A percentile compares a stretch with the other conserved stretches of the same genome.
phyloP scores from a whole-genome alignment of 2,797 vertebrate species.

The Nyctibius grandis region DNA sequence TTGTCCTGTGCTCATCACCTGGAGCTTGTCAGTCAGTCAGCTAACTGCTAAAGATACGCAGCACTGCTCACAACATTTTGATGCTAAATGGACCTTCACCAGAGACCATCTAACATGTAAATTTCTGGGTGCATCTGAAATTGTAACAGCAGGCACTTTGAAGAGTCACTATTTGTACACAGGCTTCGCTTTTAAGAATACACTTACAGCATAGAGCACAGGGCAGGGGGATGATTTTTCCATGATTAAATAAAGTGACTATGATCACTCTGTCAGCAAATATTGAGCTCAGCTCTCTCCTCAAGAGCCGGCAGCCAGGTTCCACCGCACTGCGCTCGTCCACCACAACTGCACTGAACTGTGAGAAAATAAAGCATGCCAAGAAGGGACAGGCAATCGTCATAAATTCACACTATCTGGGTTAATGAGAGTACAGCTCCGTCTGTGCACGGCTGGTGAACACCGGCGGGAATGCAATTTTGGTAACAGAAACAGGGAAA shows the following conservation, averaged over 20 bases:
- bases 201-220: not conserved
- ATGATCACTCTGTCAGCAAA: not conserved
- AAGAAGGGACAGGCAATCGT: not conserved
- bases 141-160: not conserved
- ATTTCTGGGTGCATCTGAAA: not conserved
- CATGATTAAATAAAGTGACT: not conserved
- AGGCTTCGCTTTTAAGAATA: not conserved
- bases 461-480: not conserved
- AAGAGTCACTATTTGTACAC: not conserved
- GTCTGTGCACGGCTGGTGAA: accelerated
- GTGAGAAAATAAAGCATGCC: not conserved
- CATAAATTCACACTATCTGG: not conserved
- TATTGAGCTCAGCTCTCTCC: not conserved
- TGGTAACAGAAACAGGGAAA: not conserved
- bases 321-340: accelerated
- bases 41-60: not conserved
- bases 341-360: not conserved
- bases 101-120: not conserved
- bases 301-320: accelerated
- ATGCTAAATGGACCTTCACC: not conserved
- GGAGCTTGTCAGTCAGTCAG: not conserved
- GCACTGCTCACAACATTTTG: not conserved
- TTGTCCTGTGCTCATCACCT: not conserved
- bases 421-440: accelerated
- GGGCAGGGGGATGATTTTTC: not conserved